Conservation (phyloP, 2,888 invertebrate genomes). For the Corythucha ciliata region DNA sequence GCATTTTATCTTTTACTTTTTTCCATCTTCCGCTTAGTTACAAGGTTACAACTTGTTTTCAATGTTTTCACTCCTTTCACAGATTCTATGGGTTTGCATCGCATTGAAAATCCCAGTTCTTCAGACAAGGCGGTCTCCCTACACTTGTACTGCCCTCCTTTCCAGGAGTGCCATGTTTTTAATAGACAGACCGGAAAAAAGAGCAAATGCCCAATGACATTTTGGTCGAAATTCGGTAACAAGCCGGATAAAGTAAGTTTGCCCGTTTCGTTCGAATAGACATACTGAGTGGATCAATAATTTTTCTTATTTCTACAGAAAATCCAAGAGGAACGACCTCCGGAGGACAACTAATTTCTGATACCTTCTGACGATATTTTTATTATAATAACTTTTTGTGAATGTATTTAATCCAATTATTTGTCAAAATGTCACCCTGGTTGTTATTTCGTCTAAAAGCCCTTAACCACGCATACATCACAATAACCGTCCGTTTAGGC, state of each 20-base stretch:
- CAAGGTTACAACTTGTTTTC: slow-evolving; percentile 3
- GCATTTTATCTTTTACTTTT: background rate
- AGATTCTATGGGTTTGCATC: slow-evolving; percentile 91
- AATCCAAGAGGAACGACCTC: slow-evolving; percentile 26
- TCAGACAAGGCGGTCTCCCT: slow-evolving; percentile 81
- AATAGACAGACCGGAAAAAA: slow-evolving; percentile 81
- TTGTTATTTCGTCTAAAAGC: too few species aligned
- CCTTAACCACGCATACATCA: too few species aligned
- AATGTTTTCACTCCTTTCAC: slow-evolving; percentile 38
- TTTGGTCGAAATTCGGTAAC: slow-evolving; percentile 86
- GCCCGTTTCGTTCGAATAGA: background rate
- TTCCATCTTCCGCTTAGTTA: slow-evolving; percentile 6
- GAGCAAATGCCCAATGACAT: slow-evolving; percentile 64
- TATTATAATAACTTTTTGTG: too few species aligned
- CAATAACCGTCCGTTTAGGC: too few species aligned
- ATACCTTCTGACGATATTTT: too few species aligned
- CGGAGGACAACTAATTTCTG: slow-evolving; percentile 31
- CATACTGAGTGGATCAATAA: background rate
- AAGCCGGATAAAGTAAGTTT: slow-evolving; percentile 55
- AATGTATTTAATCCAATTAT: too few species aligned
- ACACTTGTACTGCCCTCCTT: slow-evolving; percentile 93
- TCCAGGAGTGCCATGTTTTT: slow-evolving; percentile 76
- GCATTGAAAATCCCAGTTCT: slow-evolving; percentile 89
- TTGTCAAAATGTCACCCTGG: too few species aligned
- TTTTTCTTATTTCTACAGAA: slow-evolving; percentile 24